Percentiles rank a stretch among this genome's conserved stretches.
These are phyloP conservation scores for Cepaea nemoralis DNA, from an alignment of 1,140 invertebrate species.

Conservation along the genomic window DNA sequence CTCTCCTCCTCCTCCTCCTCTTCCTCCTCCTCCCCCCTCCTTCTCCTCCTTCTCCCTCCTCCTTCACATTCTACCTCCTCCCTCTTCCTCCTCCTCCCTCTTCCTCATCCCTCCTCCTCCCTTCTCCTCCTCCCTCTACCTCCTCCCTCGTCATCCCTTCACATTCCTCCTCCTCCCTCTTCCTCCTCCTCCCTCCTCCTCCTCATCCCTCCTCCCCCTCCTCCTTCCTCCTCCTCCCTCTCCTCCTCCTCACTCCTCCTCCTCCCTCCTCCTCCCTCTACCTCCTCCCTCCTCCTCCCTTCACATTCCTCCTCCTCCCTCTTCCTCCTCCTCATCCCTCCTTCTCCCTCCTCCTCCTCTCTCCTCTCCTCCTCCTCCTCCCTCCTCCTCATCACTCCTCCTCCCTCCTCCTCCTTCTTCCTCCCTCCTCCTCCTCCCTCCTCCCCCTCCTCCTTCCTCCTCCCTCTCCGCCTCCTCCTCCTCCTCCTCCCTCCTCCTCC, in stretches of 20 bases:
- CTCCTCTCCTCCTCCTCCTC: not conserved
- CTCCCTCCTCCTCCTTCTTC: not conserved
- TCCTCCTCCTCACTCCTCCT: too few species aligned
- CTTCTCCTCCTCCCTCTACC: not conserved
- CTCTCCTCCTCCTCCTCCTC: not conserved
- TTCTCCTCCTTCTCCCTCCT: too few species aligned
- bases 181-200: not conserved
- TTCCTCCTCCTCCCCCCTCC: constrained; percentile 15
- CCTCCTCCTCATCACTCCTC: too few species aligned
- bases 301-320: too few species aligned
- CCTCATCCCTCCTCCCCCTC: too few species aligned
- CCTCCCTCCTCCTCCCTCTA: not conserved
- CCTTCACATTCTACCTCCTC: too few species aligned
- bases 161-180: not conserved
- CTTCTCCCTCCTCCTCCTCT: not conserved
- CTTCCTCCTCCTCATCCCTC: too few species aligned
- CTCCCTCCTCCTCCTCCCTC: constrained; percentile 2
- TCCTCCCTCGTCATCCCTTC: not conserved
- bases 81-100: not conserved
- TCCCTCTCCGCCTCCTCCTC: too few species aligned
- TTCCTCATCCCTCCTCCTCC: too few species aligned
- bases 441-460: not conserved
- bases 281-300: too few species aligned
- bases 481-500: too few species aligned
- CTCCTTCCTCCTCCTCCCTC: not conserved